Percentiles rank a stretch among this genome's conserved stretches.
Conservation (phyloP, 1,140 invertebrate species). For the Sinella curviseta region DNA sequence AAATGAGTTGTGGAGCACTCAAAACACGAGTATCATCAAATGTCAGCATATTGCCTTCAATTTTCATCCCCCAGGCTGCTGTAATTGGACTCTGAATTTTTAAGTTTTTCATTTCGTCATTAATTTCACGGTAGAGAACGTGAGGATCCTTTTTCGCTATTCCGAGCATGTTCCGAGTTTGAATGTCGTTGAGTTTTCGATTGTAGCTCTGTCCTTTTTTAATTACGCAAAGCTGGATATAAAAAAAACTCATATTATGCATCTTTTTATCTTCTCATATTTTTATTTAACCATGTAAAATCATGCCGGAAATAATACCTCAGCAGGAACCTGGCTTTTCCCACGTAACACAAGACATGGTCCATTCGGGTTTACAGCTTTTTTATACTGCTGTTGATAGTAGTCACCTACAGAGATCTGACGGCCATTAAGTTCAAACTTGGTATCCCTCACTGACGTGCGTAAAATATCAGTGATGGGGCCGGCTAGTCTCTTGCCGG, state of each 20-base stretch:
- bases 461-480: background rate
- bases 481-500: background rate
- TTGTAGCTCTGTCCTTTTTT: slow-evolving; percentile 14
- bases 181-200: background rate
- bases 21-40: background rate
- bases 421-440: background rate
- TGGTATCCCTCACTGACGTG: background rate
- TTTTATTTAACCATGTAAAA: slow-evolving; percentile 3
- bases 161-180: background rate
- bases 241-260: background rate
- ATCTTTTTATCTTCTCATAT: background rate
- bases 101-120: background rate
- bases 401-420: background rate
- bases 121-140: background rate
- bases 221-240: slow-evolving; percentile 2
- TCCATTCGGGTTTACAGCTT: background rate
- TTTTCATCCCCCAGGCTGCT: background rate
- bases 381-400: background rate
- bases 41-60: background rate
- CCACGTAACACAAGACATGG: background rate
- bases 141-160: background rate
- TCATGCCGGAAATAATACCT: no score
- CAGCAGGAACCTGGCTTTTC: background rate
- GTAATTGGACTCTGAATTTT: background rate
- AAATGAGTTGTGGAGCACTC: background rate